phyloP scores from a whole-genome alignment of 2,888 invertebrate genomes.

The Halictus ligatus region DNA sequence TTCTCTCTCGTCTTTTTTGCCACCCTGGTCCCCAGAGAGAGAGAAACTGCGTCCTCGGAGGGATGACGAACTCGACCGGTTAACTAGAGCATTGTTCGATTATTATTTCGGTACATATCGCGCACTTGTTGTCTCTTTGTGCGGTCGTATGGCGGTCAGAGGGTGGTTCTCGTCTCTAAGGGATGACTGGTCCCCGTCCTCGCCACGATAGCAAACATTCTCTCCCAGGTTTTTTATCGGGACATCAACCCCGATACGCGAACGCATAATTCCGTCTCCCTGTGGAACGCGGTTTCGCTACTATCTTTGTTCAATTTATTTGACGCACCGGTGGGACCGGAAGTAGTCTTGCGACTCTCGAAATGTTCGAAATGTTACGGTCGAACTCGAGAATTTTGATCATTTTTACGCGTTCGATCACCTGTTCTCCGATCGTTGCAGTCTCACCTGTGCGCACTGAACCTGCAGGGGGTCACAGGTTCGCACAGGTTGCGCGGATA shows the following conservation, averaged over 20 bases:
- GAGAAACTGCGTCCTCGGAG: constrained; percentile 56
- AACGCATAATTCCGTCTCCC: background rate
- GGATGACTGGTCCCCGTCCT: constrained; percentile 24
- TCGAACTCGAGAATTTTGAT: background rate
- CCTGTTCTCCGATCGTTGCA: background rate
- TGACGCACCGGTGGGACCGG: background rate
- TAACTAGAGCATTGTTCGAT: constrained; percentile 84
- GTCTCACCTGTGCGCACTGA: background rate
- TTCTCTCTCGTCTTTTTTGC: constrained; percentile 45
- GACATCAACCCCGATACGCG: background rate
- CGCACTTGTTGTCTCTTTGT: constrained; percentile 84
- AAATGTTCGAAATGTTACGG: background rate
- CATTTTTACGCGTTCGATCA: background rate
- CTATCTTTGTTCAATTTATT: background rate
- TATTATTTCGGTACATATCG: constrained; percentile 85
- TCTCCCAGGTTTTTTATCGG: background rate
- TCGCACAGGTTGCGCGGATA: background rate
- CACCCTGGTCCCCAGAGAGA: constrained; percentile 74
- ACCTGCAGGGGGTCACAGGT: constrained; percentile 9
- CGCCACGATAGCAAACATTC: background rate
- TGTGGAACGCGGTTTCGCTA: background rate
- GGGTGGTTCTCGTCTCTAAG: constrained; percentile 35
- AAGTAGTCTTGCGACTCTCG: background rate
- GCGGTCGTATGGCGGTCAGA: constrained; percentile 72
- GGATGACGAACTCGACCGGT: constrained; percentile 77